These are phyloP conservation scores for Scaptomyza polygonia DNA, from an alignment of 2,888 invertebrate genomes.

Conservation along the genomic window DNA sequence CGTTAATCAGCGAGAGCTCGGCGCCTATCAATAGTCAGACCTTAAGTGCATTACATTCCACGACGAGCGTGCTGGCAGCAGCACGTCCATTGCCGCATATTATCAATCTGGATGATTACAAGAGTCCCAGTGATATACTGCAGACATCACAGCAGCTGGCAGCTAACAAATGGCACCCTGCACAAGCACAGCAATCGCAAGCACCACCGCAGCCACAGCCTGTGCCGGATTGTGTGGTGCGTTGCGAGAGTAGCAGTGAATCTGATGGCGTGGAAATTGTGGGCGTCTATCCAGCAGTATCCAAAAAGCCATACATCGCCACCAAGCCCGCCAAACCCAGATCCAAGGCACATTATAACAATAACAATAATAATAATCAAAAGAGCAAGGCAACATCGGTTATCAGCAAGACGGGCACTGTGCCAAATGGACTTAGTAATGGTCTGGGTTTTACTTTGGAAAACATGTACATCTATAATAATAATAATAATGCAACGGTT, in stretches of 20 bases:
- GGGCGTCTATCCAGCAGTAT: constrained; percentile 77
- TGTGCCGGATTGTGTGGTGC: constrained; percentile 27
- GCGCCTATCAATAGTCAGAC: constrained; percentile 27
- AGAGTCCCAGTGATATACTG: constrained; percentile 81
- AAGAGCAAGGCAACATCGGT: constrained; percentile 44
- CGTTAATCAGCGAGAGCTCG: constrained; percentile 16
- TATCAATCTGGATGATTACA: constrained; percentile 83
- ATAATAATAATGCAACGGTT: constrained; percentile 34
- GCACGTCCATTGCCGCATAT: constrained; percentile 72
- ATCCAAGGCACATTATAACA: constrained; percentile 41
- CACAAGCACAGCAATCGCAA: constrained; percentile 8
- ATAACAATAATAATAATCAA: constrained; percentile 20
- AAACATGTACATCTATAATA: constrained; percentile 52
- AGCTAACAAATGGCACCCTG: constrained; percentile 44
- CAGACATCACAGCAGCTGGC: constrained; percentile 82
- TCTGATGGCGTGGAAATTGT: constrained; percentile 84
- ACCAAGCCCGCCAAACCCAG: constrained; percentile 23
- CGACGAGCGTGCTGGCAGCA: constrained; percentile 16
- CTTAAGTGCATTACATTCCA: constrained; percentile 69
- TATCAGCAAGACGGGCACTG: constrained; percentile 24
- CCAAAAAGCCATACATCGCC: constrained; percentile 23
- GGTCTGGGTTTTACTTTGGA: constrained; percentile 45
- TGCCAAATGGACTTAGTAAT: constrained; percentile 39
- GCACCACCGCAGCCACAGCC: constrained; percentile 1
- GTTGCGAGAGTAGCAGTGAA: constrained; percentile 82